Conservation (phyloP, 2,888 invertebrate genomes). For the Abrostola tripartita region DNA sequence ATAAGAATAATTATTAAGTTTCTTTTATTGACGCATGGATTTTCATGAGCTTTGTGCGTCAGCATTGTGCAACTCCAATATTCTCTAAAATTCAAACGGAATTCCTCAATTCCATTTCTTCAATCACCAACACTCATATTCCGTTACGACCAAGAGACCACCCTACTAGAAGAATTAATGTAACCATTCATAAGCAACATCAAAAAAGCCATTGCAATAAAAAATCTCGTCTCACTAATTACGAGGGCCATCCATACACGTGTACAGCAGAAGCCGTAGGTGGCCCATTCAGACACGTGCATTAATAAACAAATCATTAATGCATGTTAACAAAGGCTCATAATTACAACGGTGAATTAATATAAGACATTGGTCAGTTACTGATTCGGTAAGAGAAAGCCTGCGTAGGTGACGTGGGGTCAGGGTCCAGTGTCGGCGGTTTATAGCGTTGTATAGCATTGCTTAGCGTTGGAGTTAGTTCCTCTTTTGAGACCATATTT, state of each 20-base stretch:
- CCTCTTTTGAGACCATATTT: no score
- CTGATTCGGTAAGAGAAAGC: constrained; percentile 60
- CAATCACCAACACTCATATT: not conserved
- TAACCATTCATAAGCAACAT: not conserved
- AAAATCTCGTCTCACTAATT: constrained; percentile 1
- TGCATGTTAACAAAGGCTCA: constrained; percentile 46
- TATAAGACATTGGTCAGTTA: constrained; percentile 47
- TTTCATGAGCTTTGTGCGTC: no score
- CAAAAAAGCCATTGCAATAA: not conserved
- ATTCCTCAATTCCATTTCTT: not conserved
- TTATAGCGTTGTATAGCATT: constrained; percentile 32
- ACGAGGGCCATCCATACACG: not conserved
- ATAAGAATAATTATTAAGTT: no score
- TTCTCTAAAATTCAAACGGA: no score
- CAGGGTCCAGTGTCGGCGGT: constrained; percentile 38
- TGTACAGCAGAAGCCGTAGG: constrained; percentile 13
- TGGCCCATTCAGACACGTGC: constrained; percentile 21
- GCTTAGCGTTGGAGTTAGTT: not conserved
- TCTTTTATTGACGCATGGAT: no score
- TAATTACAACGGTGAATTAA: constrained; percentile 58
- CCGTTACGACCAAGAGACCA: constrained; percentile 4
- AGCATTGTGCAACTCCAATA: no score
- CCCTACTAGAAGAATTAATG: not conserved
- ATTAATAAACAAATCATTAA: constrained; percentile 54
- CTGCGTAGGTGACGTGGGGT: constrained; percentile 48